A percentile compares a stretch with the other conserved stretches of the same genome.
Conservation (phyloP, 2,113 vertebrate species). For the Neodontobutis hainanensis region DNA sequence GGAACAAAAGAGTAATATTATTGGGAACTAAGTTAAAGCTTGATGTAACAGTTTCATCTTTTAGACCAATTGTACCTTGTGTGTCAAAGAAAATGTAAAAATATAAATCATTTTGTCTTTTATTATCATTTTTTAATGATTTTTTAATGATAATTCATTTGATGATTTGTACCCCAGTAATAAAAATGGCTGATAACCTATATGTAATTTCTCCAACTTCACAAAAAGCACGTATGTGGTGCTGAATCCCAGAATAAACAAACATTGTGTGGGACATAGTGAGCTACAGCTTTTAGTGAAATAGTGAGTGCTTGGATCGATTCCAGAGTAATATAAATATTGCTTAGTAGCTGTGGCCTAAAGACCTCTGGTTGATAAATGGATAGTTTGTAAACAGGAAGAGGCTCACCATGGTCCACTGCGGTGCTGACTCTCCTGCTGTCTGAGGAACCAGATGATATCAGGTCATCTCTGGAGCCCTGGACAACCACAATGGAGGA, state of each 20-base stretch:
- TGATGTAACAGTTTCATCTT: not conserved
- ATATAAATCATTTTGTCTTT: no score
- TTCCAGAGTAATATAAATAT: not conserved
- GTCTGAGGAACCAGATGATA: conserved; percentile 76
- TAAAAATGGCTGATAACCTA: no score
- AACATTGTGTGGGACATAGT: not conserved
- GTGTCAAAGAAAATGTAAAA: no score
- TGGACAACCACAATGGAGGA: conserved; percentile 47
- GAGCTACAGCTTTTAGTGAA: conserved; percentile 17
- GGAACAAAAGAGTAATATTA: not conserved
- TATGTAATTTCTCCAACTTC: conserved; percentile 1
- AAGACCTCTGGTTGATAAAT: not conserved
- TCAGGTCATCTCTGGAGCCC: conserved; percentile 89
- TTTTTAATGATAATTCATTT: no score
- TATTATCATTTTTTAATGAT: no score
- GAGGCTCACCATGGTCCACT: conserved; percentile 82
- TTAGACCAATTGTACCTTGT: no score
- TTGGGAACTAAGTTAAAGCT: not conserved
- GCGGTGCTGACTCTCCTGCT: conserved; percentile 83
- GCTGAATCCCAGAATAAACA: not conserved
- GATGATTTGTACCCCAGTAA: not conserved
- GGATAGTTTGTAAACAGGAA: conserved; percentile 35
- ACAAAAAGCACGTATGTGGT: not conserved
- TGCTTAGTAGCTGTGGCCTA: not conserved
- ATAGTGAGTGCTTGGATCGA: conserved; percentile 30